phyloP scores from a whole-genome alignment of 2,797 vertebrate species.

The Anguilla pacifica region DNA sequence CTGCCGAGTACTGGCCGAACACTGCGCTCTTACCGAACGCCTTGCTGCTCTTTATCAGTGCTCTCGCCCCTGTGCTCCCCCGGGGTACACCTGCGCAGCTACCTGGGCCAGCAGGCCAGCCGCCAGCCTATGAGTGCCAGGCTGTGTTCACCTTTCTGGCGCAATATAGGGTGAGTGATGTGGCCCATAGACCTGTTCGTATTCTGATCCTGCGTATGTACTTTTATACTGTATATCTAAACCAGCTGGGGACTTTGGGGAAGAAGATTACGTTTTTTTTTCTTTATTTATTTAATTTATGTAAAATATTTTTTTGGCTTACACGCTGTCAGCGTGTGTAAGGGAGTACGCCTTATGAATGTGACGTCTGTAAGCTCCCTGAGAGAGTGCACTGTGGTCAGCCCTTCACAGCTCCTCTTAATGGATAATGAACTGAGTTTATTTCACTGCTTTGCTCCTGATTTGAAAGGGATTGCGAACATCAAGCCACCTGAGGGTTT shows the following conservation, averaged over 20 bases:
- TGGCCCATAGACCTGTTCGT: not conserved
- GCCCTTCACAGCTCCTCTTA: not conserved
- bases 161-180: not conserved
- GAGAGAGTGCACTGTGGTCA: not conserved
- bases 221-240: not conserved
- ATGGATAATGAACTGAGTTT: not conserved
- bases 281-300: not conserved
- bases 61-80: not conserved
- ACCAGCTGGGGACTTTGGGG: not conserved
- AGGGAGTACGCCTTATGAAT: not conserved
- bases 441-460: not conserved
- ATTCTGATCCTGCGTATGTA: not conserved
- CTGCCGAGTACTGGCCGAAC: not conserved
- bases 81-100: not conserved
- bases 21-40: not conserved
- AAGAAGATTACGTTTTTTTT: not conserved
- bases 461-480: not conserved
- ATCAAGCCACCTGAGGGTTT: not conserved
- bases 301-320: not conserved
- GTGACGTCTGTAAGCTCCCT: not conserved
- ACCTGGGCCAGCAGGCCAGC: not conserved
- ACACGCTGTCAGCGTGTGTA: not conserved
- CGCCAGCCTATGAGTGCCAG: not conserved
- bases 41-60: not conserved
- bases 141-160: not conserved